phyloP scores from a whole-genome alignment of 1,140 invertebrate species.

The Zaprionus camerounensis region DNA sequence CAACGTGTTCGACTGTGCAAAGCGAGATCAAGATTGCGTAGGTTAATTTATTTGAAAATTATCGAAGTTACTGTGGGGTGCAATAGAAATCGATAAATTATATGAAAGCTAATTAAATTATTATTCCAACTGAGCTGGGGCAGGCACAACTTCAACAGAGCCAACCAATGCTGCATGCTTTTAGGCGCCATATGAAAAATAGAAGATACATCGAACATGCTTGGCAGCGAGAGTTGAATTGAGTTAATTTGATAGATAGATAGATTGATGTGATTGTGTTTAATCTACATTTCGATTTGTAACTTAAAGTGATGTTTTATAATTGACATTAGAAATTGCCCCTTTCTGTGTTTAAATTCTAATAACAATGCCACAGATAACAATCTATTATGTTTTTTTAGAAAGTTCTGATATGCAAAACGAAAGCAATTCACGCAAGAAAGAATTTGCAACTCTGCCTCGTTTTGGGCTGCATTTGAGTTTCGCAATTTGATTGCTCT shows the following conservation, averaged over 20 bases:
- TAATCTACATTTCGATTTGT: no score
- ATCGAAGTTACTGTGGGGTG: background rate
- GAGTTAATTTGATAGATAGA: no score
- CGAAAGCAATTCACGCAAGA: background rate
- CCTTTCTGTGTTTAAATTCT: background rate
- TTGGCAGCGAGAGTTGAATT: no score
- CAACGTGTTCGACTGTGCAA: no score
- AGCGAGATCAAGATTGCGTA: no score
- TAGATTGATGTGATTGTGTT: no score
- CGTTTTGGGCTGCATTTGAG: slow-evolving; percentile 3
- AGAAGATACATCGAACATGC: no score
- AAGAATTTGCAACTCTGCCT: background rate
- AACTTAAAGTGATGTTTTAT: no score
- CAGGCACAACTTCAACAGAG: background rate
- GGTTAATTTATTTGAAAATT: background rate
- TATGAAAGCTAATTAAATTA: background rate
- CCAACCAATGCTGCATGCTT: background rate
- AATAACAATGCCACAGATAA: background rate
- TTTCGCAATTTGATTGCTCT: slow-evolving; percentile 8
- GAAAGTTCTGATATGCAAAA: background rate
- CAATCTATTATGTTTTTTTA: background rate
- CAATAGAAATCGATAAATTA: background rate
- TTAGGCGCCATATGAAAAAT: background rate
- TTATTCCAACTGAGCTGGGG: background rate
- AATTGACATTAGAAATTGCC: no score